Conservation (phyloP, 2,797 vertebrate species). For the Xenops minutus region DNA sequence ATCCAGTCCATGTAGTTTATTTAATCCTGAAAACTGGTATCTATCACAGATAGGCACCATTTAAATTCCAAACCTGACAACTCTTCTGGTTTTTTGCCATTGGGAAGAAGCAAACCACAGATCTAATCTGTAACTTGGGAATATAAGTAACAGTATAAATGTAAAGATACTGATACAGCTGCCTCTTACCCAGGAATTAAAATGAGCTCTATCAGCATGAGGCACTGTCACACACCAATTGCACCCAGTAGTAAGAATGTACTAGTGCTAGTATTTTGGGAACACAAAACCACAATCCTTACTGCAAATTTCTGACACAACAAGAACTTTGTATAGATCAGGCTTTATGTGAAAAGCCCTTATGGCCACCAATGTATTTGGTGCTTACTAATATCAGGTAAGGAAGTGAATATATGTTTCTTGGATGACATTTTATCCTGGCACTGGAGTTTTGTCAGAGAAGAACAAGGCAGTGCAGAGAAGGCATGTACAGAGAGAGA, state of each 20-base stretch:
- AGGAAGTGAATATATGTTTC: not conserved
- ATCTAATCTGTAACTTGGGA: not conserved
- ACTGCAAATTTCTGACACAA: not conserved
- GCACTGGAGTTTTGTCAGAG: not conserved
- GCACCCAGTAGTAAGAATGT: not conserved
- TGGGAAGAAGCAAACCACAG: not conserved
- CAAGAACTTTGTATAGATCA: not conserved
- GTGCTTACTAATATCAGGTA: not conserved
- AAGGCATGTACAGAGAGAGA: not conserved
- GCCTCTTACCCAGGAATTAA: not conserved
- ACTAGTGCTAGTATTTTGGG: not conserved
- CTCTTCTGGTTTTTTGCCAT: not conserved
- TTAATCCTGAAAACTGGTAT: not conserved
- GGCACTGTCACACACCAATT: not conserved
- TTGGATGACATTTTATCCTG: not conserved
- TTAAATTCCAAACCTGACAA: not conserved
- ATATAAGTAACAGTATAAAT: not conserved
- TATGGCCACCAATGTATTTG: not conserved
- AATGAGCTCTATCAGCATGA: not conserved
- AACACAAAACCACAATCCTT: not conserved
- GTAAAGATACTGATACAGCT: not conserved
- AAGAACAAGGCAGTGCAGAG: not conserved
- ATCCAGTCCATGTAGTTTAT: not conserved
- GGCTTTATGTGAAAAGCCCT: not conserved
- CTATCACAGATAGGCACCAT: not conserved